phyloP scores from a whole-genome alignment of 2,113 vertebrate species.

The Chionis minor region DNA sequence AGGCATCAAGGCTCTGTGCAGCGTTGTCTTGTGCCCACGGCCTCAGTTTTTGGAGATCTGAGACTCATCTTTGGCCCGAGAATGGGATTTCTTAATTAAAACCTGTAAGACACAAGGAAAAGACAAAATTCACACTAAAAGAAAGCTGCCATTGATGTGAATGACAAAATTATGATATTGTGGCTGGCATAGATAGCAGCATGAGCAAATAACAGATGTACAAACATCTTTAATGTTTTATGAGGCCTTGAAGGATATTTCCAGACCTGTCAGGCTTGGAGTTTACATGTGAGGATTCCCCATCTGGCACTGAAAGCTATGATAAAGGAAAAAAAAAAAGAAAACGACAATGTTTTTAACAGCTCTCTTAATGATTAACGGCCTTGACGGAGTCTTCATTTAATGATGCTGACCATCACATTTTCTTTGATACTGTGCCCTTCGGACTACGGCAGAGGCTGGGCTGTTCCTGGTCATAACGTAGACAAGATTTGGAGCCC shows the following conservation, averaged over 20 bases:
- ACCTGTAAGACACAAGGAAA: not conserved
- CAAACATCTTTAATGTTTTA: constrained; percentile 47
- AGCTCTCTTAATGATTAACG: not conserved
- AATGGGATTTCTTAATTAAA: not conserved
- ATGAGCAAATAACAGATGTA: constrained; percentile 41
- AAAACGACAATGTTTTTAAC: not conserved
- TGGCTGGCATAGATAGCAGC: not conserved
- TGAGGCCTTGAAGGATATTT: constrained; percentile 42
- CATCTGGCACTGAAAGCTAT: not conserved
- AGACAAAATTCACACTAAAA: not conserved
- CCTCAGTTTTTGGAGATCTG: not conserved
- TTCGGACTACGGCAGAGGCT: not conserved
- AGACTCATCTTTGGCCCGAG: not conserved
- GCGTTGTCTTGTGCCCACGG: not conserved
- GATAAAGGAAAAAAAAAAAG: not conserved
- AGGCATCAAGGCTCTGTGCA: not conserved
- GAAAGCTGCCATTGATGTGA: not conserved
- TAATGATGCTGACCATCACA: not conserved
- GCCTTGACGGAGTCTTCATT: not conserved
- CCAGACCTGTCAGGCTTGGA: constrained; percentile 30
- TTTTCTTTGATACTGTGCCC: not conserved
- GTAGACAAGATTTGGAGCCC: not conserved
- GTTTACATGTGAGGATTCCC: constrained; percentile 7
- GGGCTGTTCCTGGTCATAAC: not conserved
- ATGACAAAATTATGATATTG: not conserved